Conservation (phyloP, 2,797 vertebrate genomes). For the Mallotus villosus region DNA sequence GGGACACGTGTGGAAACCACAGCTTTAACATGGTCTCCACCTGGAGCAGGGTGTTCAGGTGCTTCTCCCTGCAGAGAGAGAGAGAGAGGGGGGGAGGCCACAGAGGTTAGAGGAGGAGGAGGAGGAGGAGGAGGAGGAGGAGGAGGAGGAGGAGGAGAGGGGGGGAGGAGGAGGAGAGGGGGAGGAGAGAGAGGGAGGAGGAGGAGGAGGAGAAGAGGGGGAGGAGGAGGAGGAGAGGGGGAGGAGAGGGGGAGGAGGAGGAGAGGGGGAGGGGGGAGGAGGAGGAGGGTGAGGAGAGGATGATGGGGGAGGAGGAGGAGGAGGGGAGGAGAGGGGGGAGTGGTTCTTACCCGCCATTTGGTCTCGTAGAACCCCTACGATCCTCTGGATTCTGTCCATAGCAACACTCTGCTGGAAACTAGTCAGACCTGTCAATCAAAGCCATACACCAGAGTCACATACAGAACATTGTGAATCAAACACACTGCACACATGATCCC, state of each 20-base stretch:
- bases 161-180: too few species aligned
- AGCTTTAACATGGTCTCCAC: constrained; percentile 91
- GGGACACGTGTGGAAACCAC: constrained; percentile 87
- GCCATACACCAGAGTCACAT: constrained; percentile 45
- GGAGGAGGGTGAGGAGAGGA: not conserved
- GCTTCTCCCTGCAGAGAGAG: constrained; percentile 78
- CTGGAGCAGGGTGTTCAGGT: constrained; percentile 88
- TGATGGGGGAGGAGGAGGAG: not conserved
- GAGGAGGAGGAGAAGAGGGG: not conserved
- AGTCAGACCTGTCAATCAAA: constrained; percentile 82
- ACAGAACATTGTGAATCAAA: not conserved
- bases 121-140: not conserved
- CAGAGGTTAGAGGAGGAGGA: not conserved
- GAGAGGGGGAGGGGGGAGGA: not conserved
- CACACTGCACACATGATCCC: constrained; percentile 2
- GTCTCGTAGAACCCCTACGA: constrained; percentile 90
- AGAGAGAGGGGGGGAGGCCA: not conserved
- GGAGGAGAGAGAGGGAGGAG: too few species aligned
- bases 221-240: not conserved
- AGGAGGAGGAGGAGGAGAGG: not conserved
- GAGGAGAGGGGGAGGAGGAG: not conserved
- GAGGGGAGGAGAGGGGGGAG: not conserved
- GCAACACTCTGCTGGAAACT: constrained; percentile 95
- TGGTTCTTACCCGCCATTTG: constrained; percentile 84
- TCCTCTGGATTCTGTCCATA: constrained; percentile 94